phyloP scores from a whole-genome alignment of 2,888 invertebrate species.

The Leucoma salicis region DNA sequence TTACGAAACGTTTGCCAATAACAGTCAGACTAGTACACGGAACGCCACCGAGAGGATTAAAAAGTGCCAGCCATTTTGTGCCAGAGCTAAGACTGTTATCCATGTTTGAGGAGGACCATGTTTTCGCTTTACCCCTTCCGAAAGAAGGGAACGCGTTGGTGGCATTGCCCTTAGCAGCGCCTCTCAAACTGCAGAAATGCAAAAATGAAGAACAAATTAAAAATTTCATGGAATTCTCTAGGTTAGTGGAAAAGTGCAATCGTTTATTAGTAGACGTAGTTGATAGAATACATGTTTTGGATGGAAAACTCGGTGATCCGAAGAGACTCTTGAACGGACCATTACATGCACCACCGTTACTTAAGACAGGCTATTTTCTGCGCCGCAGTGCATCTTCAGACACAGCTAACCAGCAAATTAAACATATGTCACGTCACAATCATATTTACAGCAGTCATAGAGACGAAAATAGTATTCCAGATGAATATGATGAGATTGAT shows the following conservation, averaged over 20 bases:
- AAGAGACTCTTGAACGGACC: slow-evolving; percentile 71
- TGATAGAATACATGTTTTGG: slow-evolving; percentile 90
- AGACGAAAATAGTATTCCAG: slow-evolving; percentile 86
- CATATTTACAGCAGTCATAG: slow-evolving; percentile 81
- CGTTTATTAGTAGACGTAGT: slow-evolving; percentile 88
- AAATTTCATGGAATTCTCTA: slow-evolving; percentile 88
- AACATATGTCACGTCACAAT: slow-evolving; percentile 74
- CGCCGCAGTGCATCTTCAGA: slow-evolving; percentile 91
- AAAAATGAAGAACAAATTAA: slow-evolving; percentile 91
- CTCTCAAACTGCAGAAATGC: slow-evolving; percentile 91
- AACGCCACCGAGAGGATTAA: slow-evolving; percentile 91
- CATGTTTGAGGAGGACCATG: slow-evolving; percentile 92
- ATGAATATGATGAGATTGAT: slow-evolving; percentile 97
- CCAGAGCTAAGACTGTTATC: slow-evolving; percentile 92
- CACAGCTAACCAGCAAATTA: slow-evolving; percentile 82
- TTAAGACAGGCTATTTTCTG: slow-evolving; percentile 86
- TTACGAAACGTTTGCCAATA: slow-evolving; percentile 94
- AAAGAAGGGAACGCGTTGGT: slow-evolving; percentile 90
- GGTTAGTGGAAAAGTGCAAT: slow-evolving; percentile 89
- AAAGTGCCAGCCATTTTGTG: slow-evolving; percentile 91
- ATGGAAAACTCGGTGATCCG: slow-evolving; percentile 89
- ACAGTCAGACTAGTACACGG: slow-evolving; percentile 96
- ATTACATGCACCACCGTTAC: slow-evolving; percentile 66
- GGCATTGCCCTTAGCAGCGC: slow-evolving; percentile 92
- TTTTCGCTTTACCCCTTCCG: slow-evolving; percentile 91